phyloP scores from a whole-genome alignment of 2,888 invertebrate species.

The Taphrorychus bicolor region DNA sequence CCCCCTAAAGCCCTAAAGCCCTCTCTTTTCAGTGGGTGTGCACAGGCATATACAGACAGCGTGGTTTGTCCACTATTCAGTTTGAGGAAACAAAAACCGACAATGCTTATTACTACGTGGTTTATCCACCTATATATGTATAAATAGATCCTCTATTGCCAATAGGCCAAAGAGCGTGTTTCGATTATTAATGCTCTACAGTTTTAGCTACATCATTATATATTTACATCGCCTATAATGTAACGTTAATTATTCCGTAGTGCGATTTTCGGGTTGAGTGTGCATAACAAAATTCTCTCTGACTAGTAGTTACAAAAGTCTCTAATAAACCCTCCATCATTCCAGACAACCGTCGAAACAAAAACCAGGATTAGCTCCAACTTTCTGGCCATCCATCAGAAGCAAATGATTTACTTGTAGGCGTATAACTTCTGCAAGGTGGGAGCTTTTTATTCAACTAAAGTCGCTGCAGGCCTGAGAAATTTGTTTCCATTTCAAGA shows the following conservation, averaged over 20 bases:
- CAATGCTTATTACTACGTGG: conserved; percentile 7
- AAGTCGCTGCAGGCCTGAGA: conserved; percentile 23
- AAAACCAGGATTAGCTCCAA: conserved; percentile 12
- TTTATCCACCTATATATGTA: conserved; percentile 14
- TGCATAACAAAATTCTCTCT: no score
- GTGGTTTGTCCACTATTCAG: conserved; percentile 34
- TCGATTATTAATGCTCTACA: no score
- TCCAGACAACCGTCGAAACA: neutral
- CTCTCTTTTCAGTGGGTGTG: conserved; percentile 50
- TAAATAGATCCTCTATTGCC: no score
- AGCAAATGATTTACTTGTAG: conserved; percentile 29
- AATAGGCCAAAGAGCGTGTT: no score
- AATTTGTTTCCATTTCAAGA: neutral
- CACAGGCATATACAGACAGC: conserved; percentile 14
- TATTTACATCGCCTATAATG: no score
- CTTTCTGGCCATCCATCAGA: conserved; percentile 26
- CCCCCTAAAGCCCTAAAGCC: neutral
- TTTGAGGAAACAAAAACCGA: conserved; percentile 21
- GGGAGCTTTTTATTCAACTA: conserved; percentile 24
- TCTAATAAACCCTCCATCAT: neutral
- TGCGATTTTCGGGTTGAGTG: no score
- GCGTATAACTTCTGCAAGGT: conserved; percentile 22
- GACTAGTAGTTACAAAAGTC: neutral
- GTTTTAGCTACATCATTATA: no score
- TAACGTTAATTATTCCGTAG: no score